Conservation (phyloP, 2,113 vertebrate genomes). For the Semnornis frantzii region DNA sequence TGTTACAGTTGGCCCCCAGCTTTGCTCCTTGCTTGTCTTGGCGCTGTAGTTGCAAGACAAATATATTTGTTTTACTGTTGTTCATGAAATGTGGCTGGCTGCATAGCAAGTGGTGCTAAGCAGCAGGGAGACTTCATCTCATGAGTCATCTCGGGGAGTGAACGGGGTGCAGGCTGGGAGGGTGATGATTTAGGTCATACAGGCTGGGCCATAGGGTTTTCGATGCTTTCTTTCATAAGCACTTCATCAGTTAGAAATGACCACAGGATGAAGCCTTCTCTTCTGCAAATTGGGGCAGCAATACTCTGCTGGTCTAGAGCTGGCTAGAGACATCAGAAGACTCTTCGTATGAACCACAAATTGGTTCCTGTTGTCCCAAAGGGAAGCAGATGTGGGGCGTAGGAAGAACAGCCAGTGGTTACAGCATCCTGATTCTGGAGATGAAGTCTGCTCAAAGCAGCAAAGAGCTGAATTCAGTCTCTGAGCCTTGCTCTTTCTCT, state of each 20-base stretch:
- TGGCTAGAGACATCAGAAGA: background rate
- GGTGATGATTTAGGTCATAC: background rate
- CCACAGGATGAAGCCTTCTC: background rate
- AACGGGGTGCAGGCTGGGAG: background rate
- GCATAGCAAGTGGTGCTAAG: background rate
- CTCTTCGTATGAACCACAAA: background rate
- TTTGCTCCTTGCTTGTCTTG: slow-evolving; percentile 68
- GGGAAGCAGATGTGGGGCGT: background rate
- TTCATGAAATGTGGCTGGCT: slow-evolving; percentile 6
- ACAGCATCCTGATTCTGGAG: background rate
- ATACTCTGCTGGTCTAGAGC: background rate
- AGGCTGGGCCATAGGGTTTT: background rate
- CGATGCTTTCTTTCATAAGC: background rate
- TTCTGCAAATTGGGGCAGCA: background rate
- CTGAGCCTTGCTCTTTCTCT: background rate
- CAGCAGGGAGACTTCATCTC: background rate
- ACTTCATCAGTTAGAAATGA: background rate
- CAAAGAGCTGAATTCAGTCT: background rate
- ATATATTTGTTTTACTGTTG: slow-evolving; percentile 56
- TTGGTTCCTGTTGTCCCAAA: background rate
- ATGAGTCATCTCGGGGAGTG: background rate
- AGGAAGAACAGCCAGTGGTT: background rate
- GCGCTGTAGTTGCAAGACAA: slow-evolving; percentile 35
- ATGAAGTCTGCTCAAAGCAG: background rate
- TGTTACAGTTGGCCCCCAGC: slow-evolving; percentile 66